These are phyloP conservation scores for Lasioglossum oenotherae DNA, from an alignment of 2,888 invertebrate genomes.

Conservation along the genomic window DNA sequence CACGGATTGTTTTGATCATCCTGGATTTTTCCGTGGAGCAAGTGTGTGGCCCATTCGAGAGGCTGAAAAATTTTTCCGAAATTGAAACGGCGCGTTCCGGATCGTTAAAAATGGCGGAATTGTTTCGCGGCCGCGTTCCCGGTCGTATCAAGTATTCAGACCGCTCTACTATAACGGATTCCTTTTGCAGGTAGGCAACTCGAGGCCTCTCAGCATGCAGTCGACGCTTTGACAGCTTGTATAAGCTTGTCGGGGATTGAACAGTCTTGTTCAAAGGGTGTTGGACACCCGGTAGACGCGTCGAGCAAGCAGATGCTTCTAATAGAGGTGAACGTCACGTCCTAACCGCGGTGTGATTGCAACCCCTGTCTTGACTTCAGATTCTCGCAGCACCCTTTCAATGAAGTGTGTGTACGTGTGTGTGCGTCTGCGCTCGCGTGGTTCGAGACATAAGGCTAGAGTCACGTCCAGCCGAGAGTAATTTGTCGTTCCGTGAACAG, in stretches of 20 bases:
- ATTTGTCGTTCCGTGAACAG: slow-evolving; percentile 22
- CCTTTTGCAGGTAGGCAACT: slow-evolving; percentile 19
- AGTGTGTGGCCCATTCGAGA: too few relatives aligned
- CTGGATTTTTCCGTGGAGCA: too few relatives aligned
- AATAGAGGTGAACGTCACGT: slow-evolving; percentile 35
- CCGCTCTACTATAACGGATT: slow-evolving; percentile 9
- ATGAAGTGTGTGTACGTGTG: not conserved
- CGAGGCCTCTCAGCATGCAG: slow-evolving; percentile 20
- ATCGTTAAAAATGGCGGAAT: not conserved
- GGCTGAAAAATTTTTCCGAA: too few relatives aligned
- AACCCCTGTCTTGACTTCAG: slow-evolving; percentile 26
- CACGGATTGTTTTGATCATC: too few relatives aligned
- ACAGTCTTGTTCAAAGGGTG: slow-evolving; percentile 37
- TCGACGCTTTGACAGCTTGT: slow-evolving; percentile 31
- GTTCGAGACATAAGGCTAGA: not conserved
- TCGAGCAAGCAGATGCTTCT: slow-evolving; percentile 24
- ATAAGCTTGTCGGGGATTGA: slow-evolving; percentile 28
- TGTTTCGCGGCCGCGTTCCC: not conserved
- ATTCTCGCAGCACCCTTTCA: slow-evolving; percentile 13
- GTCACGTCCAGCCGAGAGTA: not conserved
- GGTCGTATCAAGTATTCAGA: not conserved
- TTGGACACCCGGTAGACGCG: slow-evolving; percentile 26
- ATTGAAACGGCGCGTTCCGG: too few relatives aligned
- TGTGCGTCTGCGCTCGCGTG: not conserved
- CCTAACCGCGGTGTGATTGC: slow-evolving; percentile 30